Evolutionary conservation across 2,797 vertebrate species (phyloP).

Genomic region (Myotis planiceps): DNA sequence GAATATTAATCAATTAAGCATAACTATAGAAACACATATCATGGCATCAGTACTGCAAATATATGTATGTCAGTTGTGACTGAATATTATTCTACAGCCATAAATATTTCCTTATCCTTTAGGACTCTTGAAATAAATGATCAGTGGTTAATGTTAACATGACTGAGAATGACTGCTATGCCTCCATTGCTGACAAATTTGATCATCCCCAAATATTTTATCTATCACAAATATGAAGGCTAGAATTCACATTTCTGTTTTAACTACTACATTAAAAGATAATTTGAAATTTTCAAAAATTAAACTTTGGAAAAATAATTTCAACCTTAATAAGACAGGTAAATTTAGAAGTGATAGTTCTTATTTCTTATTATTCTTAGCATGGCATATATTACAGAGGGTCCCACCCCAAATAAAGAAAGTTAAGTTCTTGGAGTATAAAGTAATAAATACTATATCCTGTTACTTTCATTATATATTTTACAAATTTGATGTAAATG

Average conservation of each 20-base stretch:
- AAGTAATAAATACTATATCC: not conserved
- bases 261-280: not conserved
- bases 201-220: not conserved
- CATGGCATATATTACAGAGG: not conserved
- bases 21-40: not conserved
- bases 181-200: not conserved
- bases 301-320: not conserved
- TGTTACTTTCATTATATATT: not conserved
- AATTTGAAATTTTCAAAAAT: slow-evolving; percentile 29
- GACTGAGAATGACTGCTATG: not conserved
- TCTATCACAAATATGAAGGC: not conserved
- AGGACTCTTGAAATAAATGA: not conserved
- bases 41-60: not conserved
- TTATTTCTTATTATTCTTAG: slow-evolving; percentile 39
- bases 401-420: not conserved
- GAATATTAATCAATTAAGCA: slow-evolving; percentile 19
- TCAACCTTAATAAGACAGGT: not conserved
- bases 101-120: not conserved
- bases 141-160: not conserved
- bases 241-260: not conserved
- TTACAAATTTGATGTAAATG: slow-evolving; percentile 20
- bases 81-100: not conserved
- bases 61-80: not conserved
- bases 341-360: not conserved
- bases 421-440: not conserved